A percentile compares a stretch with the other conserved stretches of the same genome.
These are phyloP conservation scores for Camelus dromedarius DNA, from an alignment of 2,113 vertebrate species.

Conservation along the genomic window DNA sequence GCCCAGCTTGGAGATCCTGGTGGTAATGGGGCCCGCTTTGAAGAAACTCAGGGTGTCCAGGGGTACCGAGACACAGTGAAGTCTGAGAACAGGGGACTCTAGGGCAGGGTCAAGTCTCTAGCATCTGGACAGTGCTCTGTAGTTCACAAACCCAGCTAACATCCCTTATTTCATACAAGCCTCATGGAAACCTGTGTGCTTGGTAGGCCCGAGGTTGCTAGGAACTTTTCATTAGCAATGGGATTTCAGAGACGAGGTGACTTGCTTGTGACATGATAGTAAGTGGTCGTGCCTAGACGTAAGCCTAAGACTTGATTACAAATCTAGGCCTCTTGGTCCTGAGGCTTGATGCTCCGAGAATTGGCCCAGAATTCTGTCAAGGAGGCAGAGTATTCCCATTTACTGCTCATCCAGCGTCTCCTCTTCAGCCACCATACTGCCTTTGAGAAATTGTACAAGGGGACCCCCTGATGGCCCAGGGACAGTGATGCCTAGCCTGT, in stretches of 20 bases:
- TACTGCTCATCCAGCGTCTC: background rate
- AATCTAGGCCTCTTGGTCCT: background rate
- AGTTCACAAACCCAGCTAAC: background rate
- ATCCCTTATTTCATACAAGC: background rate
- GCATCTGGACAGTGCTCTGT: background rate
- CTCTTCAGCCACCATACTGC: background rate
- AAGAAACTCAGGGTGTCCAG: background rate
- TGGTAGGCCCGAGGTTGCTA: background rate
- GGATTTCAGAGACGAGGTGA: background rate
- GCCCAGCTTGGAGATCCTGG: constrained; percentile 8
- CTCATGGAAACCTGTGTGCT: background rate
- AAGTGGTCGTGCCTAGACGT: background rate
- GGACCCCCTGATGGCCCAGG: background rate
- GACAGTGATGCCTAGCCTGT: background rate
- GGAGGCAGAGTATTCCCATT: background rate
- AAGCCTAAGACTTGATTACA: background rate
- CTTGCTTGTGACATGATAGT: background rate
- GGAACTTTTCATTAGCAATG: background rate
- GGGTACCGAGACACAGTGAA: background rate
- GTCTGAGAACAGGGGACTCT: background rate
- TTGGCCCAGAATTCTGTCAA: background rate
- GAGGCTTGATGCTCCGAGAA: background rate
- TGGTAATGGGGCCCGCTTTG: background rate
- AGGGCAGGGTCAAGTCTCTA: background rate
- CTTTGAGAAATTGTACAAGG: background rate